Conservation (phyloP, 2,113 vertebrate species). For the Microtus oregoni region DNA sequence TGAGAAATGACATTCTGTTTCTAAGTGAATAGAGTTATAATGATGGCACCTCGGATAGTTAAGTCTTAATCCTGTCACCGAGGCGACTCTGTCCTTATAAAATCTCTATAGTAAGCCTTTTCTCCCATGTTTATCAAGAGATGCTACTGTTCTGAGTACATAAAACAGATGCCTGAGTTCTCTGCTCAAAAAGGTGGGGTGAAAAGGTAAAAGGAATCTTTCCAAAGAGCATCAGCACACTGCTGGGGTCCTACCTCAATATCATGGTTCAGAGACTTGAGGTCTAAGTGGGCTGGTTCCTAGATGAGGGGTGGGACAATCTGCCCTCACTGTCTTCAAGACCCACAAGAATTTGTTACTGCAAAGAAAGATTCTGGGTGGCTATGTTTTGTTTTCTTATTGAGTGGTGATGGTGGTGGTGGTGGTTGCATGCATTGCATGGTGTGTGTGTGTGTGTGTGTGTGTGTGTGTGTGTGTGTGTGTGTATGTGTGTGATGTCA, state of each 20-base stretch:
- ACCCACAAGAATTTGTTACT: not conserved
- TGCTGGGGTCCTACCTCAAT: not conserved
- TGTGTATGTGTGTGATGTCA: not conserved
- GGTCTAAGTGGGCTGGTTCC: not conserved
- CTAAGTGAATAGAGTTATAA: conserved; percentile 86
- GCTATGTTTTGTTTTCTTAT: not conserved
- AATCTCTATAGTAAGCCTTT: conserved; percentile 44
- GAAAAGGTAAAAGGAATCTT: conserved; percentile 40
- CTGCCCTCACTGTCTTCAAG: not conserved
- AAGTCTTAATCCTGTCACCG: conserved; percentile 56
- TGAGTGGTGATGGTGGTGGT: not conserved
- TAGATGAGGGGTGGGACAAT: not conserved
- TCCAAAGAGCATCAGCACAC: not conserved
- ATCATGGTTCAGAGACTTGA: not conserved
- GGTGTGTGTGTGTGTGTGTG: too few relatives aligned
- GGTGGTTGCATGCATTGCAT: too few relatives aligned
- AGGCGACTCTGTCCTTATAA: conserved; percentile 81
- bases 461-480: too few relatives aligned
- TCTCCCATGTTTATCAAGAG: conserved; percentile 28
- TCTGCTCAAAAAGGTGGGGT: conserved; percentile 9
- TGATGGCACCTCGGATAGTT: conserved; percentile 83
- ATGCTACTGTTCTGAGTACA: conserved; percentile 5
- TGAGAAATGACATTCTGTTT: conserved; percentile 85
- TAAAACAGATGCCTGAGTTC: conserved; percentile 11
- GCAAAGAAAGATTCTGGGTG: not conserved